Conservation (phyloP, 2,113 vertebrate genomes). For the Sprattus sprattus region DNA sequence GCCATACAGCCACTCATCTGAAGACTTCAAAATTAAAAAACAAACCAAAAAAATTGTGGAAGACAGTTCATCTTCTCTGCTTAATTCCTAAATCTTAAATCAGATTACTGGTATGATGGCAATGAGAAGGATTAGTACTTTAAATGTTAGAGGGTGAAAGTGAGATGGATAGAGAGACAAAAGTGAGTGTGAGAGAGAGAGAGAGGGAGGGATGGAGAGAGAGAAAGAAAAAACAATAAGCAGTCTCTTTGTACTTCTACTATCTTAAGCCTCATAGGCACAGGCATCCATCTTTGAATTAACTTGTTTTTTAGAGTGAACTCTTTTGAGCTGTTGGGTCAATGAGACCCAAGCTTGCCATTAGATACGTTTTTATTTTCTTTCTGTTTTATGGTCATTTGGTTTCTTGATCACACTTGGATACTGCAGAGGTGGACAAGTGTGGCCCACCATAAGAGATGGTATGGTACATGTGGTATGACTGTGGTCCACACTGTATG, state of each 20-base stretch:
- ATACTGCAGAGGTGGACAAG: background rate
- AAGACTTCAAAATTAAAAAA: background rate
- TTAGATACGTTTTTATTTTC: background rate
- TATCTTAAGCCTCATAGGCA: background rate
- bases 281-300: background rate
- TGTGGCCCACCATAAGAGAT: background rate
- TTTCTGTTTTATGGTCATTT: background rate
- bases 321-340: background rate
- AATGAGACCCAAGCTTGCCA: background rate
- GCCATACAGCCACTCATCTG: background rate
- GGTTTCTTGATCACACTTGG: background rate
- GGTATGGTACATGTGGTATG: background rate
- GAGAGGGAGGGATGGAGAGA: background rate
- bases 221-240: too few species aligned
- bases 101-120: conserved; percentile 24
- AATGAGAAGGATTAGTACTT: background rate
- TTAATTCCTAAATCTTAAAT: conserved; percentile 35
- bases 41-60: background rate
- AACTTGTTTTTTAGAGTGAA: background rate
- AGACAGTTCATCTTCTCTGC: conserved; percentile 25
- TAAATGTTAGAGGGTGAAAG: background rate
- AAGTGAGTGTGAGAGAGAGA: too few species aligned
- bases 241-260: too few species aligned
- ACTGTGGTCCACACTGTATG: conserved; percentile 15
- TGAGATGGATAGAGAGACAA: too few species aligned